Evolutionary conservation across 2,888 invertebrate species (phyloP).

Genomic region (Pachycephus smyrnensis): DNA sequence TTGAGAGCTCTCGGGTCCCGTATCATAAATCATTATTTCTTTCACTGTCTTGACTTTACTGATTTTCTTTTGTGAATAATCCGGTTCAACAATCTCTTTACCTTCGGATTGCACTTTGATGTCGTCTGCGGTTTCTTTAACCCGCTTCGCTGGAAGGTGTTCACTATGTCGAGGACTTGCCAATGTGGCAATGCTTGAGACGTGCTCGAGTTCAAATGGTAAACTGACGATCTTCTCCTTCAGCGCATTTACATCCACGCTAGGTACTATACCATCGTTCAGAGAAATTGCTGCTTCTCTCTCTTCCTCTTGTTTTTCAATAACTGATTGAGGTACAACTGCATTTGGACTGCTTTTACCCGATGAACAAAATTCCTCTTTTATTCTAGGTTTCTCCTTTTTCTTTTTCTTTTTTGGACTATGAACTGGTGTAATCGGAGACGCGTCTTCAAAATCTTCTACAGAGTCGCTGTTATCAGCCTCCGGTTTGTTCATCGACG

Average conservation of each 20-base stretch:
- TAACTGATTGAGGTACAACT: not conserved
- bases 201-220: not conserved
- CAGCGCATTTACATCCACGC: constrained; percentile 13
- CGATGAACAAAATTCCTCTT: not conserved
- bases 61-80: not conserved
- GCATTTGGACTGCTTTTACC: not conserved
- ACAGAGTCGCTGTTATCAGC: constrained; percentile 24
- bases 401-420: constrained; percentile 37
- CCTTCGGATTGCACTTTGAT: not conserved
- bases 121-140: not conserved
- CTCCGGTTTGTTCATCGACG: constrained; percentile 37
- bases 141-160: not conserved
- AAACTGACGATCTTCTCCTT: not conserved
- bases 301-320: not conserved
- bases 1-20: constrained; percentile 13
- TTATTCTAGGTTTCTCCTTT: constrained; percentile 7
- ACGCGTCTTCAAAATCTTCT: constrained; percentile 43
- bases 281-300: not conserved
- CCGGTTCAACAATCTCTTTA: not conserved
- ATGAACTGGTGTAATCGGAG: constrained; percentile 46
- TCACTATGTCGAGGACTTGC: not conserved
- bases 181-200: not conserved
- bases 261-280: constrained; percentile 9
- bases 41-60: not conserved
- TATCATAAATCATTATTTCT: constrained; percentile 13